phyloP scores from a whole-genome alignment of 2,888 invertebrate genomes.

The Amaurobius ferox region DNA sequence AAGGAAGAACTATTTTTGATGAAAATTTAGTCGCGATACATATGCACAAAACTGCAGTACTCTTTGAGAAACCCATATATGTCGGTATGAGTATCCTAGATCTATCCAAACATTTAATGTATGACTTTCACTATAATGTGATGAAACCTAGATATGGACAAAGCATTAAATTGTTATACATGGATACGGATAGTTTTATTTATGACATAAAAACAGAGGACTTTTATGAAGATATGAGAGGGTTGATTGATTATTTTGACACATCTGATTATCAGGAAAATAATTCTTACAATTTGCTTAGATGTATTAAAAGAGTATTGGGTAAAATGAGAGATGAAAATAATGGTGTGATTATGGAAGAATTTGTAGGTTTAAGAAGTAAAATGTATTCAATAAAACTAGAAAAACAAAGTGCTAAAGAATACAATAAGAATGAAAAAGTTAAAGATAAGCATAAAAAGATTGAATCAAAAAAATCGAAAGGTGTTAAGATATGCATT shows the following conservation, averaged over 20 bases:
- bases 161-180: conserved; percentile 74
- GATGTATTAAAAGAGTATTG: conserved; percentile 27
- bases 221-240: neutral
- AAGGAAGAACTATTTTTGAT: conserved; percentile 33
- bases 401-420: no score
- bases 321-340: conserved; percentile 76
- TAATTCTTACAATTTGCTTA: neutral
- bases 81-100: conserved; percentile 75
- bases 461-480: no score
- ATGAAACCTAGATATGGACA: conserved; percentile 70
- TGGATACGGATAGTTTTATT: conserved; percentile 76
- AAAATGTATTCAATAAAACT: no score
- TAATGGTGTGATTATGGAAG: conserved; percentile 73
- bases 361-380: conserved; percentile 72
- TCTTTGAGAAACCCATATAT: conserved; percentile 74
- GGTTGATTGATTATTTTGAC: conserved; percentile 13
- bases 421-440: no score
- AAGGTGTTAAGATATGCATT: no score
- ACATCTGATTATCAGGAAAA: conserved; percentile 19
- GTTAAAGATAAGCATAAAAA: no score
- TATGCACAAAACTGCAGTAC: conserved; percentile 51
- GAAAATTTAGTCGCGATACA: conserved; percentile 28
- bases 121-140: conserved; percentile 72
- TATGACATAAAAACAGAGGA: conserved; percentile 74
- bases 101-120: conserved; percentile 75